These are phyloP conservation scores for Notarius lentiginosus DNA, from an alignment of 2,113 vertebrate genomes.

Conservation along the genomic window DNA sequence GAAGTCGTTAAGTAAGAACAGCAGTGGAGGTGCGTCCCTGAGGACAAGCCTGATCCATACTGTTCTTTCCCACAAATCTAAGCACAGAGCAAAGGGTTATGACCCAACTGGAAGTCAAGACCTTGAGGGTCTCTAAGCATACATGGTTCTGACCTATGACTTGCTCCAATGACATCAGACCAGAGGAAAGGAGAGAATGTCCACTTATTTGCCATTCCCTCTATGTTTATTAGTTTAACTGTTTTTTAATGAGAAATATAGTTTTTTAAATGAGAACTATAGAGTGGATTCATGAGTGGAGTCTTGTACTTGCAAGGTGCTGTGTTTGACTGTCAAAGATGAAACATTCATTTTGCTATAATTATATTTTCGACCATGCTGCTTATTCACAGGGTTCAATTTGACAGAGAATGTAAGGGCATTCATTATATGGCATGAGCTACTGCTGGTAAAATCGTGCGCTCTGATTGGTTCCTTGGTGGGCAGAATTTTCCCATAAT, in stretches of 20 bases:
- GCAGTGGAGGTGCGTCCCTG: constrained; percentile 25
- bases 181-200: not conserved
- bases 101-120: constrained; percentile 59
- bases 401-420: not conserved
- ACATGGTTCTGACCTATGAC: constrained; percentile 57
- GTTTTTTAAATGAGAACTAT: no score
- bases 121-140: constrained; percentile 34
- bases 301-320: not conserved
- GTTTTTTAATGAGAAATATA: no score
- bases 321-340: not conserved
- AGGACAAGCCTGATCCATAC: constrained; percentile 43
- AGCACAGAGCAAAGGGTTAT: constrained; percentile 55
- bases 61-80: constrained; percentile 48
- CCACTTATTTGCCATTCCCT: not conserved
- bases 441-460: no score
- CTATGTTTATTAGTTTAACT: not conserved
- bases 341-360: not conserved
- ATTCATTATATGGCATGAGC: no score
- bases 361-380: not conserved
- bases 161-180: constrained; percentile 58
- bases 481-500: no score
- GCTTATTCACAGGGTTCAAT: not conserved
- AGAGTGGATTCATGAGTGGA: no score
- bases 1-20: constrained; percentile 52
- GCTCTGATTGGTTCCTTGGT: no score